Evolutionary conservation across 2,888 invertebrate genomes (phyloP), one percentile per base, ranked within the genome.

Genomic region (Tineola bisselliella): DNA sequence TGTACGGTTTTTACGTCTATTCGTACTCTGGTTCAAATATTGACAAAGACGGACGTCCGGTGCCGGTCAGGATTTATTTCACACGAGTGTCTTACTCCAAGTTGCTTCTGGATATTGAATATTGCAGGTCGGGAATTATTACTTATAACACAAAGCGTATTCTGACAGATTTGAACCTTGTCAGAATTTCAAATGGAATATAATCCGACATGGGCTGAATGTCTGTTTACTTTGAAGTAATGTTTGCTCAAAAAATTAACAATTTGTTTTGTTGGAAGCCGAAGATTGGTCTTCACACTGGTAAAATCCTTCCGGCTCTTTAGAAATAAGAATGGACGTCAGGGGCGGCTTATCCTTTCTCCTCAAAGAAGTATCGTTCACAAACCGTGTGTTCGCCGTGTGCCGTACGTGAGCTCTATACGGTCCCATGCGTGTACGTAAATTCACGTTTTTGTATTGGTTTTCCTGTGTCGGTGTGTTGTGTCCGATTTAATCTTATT

Each of bases 11-110:
- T 13, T 25, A 58, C 1, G 56, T 33, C 33, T 15, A 25, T 58
- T 58, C 58, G 58, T 58, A 33, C 33, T 13, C 33, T 6, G 58
- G 11, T 33, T 8, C 33, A 44, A 84, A 86, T 83, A 84, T 84
- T 81, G 81, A 80, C 83, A 81, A 84, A 86, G 86, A 83, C 87
- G 87, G 87, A 87, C 78, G 86, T 87, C 87, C 87, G 87, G 82
- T 84, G 79, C 86, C 86, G 87, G 87, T 84, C 84, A 84, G 86
- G 84, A 84, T 84, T 86, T 80, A 79, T 84, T 84, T 84, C 84
- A 84, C 83, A 82, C 81, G 58, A 58, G 58, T 58, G 58, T 58
- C 58, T 58, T 56, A 3, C 4, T 58, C 58, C 4, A 33, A 12
- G 15, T 13, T n/a, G 1, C n/a, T 33, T 33, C 33, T 58, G 58